Percentiles rank a stretch among this genome's conserved stretches.
phyloP scores from a whole-genome alignment of 2,797 vertebrate genomes.

The Spinus pinus region DNA sequence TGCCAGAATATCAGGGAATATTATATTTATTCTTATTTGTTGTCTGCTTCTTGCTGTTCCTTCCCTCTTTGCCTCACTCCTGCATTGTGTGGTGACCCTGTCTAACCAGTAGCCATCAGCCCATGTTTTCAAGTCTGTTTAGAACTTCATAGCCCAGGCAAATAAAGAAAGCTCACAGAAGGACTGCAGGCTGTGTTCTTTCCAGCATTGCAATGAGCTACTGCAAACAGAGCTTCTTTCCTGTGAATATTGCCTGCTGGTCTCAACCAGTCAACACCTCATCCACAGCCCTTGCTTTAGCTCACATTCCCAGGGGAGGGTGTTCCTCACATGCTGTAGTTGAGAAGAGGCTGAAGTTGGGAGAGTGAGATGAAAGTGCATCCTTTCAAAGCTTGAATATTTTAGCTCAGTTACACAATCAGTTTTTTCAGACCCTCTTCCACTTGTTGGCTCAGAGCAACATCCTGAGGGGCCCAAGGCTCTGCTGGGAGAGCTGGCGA shows the following conservation, averaged over 20 bases:
- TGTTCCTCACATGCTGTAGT: background rate
- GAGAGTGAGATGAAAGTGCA: background rate
- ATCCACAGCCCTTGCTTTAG: background rate
- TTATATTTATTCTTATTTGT: constrained; percentile 18
- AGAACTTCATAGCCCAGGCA: constrained; percentile 42
- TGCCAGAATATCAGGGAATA: background rate
- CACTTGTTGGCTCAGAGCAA: background rate
- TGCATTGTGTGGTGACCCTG: background rate
- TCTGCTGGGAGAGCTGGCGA: background rate
- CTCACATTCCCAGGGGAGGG: background rate
- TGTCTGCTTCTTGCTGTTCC: constrained; percentile 37
- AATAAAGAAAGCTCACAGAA: constrained; percentile 61
- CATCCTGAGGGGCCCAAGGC: background rate
- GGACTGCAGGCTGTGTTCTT: background rate
- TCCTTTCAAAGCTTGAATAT: background rate
- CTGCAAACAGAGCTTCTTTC: background rate
- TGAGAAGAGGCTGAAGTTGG: background rate
- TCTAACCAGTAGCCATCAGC: constrained; percentile 16
- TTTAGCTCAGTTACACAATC: background rate
- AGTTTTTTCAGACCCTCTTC: background rate
- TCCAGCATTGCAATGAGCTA: background rate
- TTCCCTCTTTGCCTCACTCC: constrained; percentile 20
- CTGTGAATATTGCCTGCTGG: background rate
- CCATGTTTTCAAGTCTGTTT: constrained; percentile 30
- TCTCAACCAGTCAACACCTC: background rate